A percentile compares a stretch with the other conserved stretches of the same genome.
These are phyloP conservation scores for Epinephelus awoara DNA, from an alignment of 2,797 vertebrate genomes.

Conservation along the genomic window DNA sequence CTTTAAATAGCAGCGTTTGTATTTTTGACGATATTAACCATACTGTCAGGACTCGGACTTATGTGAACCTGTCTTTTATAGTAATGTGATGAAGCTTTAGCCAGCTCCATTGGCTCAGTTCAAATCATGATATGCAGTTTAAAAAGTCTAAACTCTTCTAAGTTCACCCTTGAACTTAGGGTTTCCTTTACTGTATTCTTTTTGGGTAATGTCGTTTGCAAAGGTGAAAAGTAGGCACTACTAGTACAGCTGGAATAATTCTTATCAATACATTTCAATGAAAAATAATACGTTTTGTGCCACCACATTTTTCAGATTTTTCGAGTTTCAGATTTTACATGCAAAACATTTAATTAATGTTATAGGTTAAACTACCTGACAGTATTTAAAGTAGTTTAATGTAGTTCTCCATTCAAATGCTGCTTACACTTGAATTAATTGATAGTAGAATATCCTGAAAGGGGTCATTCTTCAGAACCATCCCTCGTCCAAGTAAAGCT, in stretches of 20 bases:
- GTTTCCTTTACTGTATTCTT: background rate
- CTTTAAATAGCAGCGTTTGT: no score
- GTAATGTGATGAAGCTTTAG: background rate
- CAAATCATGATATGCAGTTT: no score
- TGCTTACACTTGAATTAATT: conserved; percentile 15
- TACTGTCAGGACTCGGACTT: no score
- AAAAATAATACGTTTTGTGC: background rate
- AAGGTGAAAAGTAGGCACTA: background rate
- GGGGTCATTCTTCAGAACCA: background rate
- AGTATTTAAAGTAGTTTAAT: background rate
- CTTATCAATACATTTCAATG: background rate
- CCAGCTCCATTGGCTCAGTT: background rate
- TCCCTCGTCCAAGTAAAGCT: conserved; percentile 2
- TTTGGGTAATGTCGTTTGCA: background rate
- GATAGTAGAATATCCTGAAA: conserved; percentile 20
- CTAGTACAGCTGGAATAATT: no score
- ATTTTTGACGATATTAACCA: no score
- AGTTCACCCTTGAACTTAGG: no score
- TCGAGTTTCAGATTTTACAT: background rate
- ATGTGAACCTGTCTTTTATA: no score
- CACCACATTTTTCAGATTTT: background rate
- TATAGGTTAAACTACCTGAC: background rate
- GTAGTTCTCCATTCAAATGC: conserved; percentile 27
- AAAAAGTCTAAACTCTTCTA: no score
- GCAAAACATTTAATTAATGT: background rate